Base-by-base conservation (phyloP, 2,113 vertebrate species). In the Pterocles orientalis region DNA sequence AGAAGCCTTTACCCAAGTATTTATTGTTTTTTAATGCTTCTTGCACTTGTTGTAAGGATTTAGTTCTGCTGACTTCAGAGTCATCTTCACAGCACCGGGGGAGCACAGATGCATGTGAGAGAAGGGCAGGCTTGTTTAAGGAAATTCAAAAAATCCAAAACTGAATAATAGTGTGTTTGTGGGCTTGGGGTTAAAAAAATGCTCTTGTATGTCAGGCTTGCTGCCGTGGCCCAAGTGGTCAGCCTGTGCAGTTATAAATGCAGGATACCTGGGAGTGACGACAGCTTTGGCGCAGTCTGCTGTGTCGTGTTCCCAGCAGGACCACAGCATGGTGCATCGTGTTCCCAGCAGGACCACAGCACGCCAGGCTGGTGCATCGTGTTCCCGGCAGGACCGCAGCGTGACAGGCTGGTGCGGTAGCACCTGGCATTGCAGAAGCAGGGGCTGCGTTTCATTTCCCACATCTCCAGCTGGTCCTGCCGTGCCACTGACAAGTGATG, bases 261-360 rank as follows among this genome's bases (percentile, higher is more conserved):
- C 0, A 3, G 73, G 65, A 39, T 3, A 33, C 54, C 8, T 0
- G 11, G 33, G 17, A 21, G 28, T 20, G 57, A 48, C 1, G 2
- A 50, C 31, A 51, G 60, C 51, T 31, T 16, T 0, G 4, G 41
- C 3, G 2, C 19, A 11, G 50, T 5, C 34, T 17, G 57, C 31
- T 4, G 4, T 48, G 4, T 19, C 2, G 9, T 3, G 2, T 33
- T 45, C 33, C 47, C 39, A 6, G 33, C 33, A 4, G 0, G 1
- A 7, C 31, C 2, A 3, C 34, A 6, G 79, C 3, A 23, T 50
- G 58, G 41, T 4, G 4, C 57, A 5, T 19, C 2, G 9, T 3
- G 3, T 33, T 45, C 33, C 47, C 39, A 6, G 33, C 36, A 4
- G 0, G 1, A 7, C 31, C 2, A 3, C 34, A 6, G 79, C 3